Evolutionary conservation across 1,140 invertebrate species (phyloP).

Genomic region (Globodera rostochiensis): DNA sequence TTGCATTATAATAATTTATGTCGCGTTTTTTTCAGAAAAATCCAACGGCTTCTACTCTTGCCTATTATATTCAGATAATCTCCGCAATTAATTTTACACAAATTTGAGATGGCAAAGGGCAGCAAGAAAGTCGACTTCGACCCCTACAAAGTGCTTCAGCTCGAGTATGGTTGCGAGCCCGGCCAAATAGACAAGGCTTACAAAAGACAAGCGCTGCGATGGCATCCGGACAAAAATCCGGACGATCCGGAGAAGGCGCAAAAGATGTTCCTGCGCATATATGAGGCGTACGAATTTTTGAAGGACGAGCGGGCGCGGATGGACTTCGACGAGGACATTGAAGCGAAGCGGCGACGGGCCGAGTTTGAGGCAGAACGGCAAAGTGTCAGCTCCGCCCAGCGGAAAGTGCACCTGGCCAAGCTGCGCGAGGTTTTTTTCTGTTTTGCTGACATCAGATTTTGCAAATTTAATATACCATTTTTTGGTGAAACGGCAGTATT

Average conservation of each 20-base stretch:
- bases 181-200: slow-evolving; percentile 39
- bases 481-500: too few species aligned
- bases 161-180: slow-evolving; percentile 26
- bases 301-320: slow-evolving; percentile 18
- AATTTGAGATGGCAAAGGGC: neutral
- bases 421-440: slow-evolving; percentile 15
- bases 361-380: slow-evolving; percentile 31
- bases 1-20: too few species aligned
- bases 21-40: too few species aligned
- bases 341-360: slow-evolving; percentile 14
- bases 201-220: slow-evolving; percentile 36
- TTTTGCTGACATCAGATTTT: too few species aligned
- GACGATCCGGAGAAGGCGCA: slow-evolving; percentile 30
- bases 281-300: slow-evolving; percentile 36
- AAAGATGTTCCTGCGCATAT: slow-evolving; percentile 33
- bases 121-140: slow-evolving; percentile 33
- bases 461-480: too few species aligned
- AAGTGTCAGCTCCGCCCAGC: slow-evolving; percentile 21
- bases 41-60: too few species aligned
- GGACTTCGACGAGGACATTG: slow-evolving; percentile 30
- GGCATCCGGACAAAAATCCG: slow-evolving; percentile 45
- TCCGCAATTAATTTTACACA: too few species aligned
- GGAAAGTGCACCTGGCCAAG: slow-evolving; percentile 16
- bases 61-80: too few species aligned
- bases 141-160: slow-evolving; percentile 33